Conservation (phyloP, 2,888 invertebrate genomes). For the Temnothorax unifasciatus region DNA sequence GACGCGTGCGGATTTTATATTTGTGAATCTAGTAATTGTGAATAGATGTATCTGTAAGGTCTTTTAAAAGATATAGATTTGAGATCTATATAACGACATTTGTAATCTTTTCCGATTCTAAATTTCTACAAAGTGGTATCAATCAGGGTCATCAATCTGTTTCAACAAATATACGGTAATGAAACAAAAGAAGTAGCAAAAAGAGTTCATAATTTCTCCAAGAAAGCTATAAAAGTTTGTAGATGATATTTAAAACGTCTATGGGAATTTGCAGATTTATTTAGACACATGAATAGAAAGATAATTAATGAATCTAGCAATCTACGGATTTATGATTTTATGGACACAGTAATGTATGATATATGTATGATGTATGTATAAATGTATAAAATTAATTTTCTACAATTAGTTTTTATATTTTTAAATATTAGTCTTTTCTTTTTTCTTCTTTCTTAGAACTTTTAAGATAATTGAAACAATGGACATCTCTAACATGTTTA, state of each 20-base stretch:
- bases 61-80: not conserved
- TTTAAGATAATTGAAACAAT: constrained; percentile 21
- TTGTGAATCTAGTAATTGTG: not conserved
- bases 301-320: constrained; percentile 13
- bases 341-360: not conserved
- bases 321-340: constrained; percentile 22
- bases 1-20: not conserved
- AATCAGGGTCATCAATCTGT: not conserved
- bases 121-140: constrained; percentile 6
- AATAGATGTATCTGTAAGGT: constrained; percentile 9
- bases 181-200: not conserved
- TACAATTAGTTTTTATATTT: constrained; percentile 24
- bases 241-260: not conserved
- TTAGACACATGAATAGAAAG: constrained; percentile 6
- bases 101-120: not conserved
- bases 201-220: not conserved
- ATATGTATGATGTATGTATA: not conserved
- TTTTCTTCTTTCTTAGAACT: constrained; percentile 5
- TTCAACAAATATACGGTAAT: not conserved
- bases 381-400: constrained; percentile 29
- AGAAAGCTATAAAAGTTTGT: constrained; percentile 1
- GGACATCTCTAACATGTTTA: constrained; percentile 45
- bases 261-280: constrained; percentile 2
- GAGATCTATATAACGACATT: not conserved
- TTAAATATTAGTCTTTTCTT: constrained; percentile 11